Evolutionary conservation across 1,140 invertebrate genomes (phyloP).

Genomic region (Anastrepha ludens): DNA sequence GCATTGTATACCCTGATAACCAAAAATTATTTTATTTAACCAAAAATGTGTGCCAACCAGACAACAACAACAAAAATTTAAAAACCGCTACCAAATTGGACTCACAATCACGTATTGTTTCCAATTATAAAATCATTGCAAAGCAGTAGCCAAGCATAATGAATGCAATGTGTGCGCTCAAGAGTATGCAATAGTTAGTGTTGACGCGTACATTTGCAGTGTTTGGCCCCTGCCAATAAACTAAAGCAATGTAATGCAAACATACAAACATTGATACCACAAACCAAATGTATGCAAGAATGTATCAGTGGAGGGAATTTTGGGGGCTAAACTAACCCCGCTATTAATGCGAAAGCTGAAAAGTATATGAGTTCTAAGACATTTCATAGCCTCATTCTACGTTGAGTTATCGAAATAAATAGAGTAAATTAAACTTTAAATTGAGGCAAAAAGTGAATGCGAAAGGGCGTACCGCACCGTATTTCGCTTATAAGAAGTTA

Average conservation of each 20-base stretch:
- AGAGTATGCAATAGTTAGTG: background rate
- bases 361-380: too few relatives aligned
- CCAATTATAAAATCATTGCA: constrained; percentile 36
- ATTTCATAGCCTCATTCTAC: background rate
- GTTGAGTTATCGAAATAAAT: background rate
- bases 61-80: background rate
- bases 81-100: background rate
- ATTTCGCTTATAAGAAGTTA: too few relatives aligned
- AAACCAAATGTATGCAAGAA: background rate
- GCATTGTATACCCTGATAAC: constrained; percentile 20
- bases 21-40: constrained; percentile 51
- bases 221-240: constrained; percentile 34
- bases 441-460: too few relatives aligned
- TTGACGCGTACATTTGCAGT: constrained; percentile 35
- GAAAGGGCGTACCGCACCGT: too few relatives aligned
- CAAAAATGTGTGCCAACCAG: constrained; percentile 31
- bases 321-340: background rate
- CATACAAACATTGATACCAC: background rate
- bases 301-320: background rate
- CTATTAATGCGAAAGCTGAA: background rate
- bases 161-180: background rate
- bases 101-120: background rate
- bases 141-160: background rate
- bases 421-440: background rate
- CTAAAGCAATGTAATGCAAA: background rate